These are phyloP conservation scores for Xanthia togata DNA, from an alignment of 2,888 invertebrate species.

Conservation along the genomic window DNA sequence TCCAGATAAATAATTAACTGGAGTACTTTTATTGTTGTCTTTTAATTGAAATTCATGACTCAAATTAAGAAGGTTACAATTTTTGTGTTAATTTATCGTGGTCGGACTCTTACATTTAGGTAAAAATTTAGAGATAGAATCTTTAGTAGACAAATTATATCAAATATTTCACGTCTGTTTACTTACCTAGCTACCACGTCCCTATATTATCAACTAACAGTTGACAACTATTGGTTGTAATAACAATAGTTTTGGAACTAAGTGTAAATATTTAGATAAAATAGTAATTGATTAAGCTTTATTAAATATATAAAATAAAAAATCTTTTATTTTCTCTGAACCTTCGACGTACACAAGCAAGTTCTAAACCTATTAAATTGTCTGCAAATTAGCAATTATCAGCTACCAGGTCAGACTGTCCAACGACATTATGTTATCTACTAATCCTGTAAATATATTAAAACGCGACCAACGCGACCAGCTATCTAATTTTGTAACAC, in stretches of 20 bases:
- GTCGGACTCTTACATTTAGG: background rate
- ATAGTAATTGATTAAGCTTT: no score
- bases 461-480: no score
- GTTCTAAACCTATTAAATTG: no score
- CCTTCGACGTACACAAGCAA: no score
- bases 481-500: no score
- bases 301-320: no score
- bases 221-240: constrained; percentile 3
- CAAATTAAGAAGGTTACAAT: constrained; percentile 20
- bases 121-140: background rate
- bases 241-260: background rate
- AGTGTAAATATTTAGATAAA: no score
- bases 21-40: constrained; percentile 10
- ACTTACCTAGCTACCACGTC: background rate
- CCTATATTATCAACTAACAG: background rate
- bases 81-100: constrained; percentile 4
- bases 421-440: background rate
- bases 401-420: background rate
- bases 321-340: no score
- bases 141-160: background rate
- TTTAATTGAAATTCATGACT: constrained; percentile 24
- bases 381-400: background rate
- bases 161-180: background rate
- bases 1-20: constrained; percentile 39
- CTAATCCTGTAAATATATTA: constrained; percentile 12